A percentile compares a stretch with the other conserved stretches of the same genome.
These are phyloP conservation scores for Drosophila recens DNA, from an alignment of 2,888 invertebrate genomes.

Conservation along the genomic window DNA sequence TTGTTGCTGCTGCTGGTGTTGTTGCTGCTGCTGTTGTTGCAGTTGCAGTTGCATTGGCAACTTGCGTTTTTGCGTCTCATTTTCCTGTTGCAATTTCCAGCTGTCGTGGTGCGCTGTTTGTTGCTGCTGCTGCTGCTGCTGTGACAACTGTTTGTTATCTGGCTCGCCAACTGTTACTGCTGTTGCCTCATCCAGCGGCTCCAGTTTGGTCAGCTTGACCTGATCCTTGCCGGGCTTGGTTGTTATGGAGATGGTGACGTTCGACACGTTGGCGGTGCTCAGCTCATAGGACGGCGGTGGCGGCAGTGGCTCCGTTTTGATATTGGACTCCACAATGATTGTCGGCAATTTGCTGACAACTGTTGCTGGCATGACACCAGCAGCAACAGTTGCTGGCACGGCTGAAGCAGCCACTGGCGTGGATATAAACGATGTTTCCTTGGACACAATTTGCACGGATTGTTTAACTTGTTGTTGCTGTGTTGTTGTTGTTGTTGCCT, in stretches of 20 bases:
- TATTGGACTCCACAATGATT: constrained; percentile 35
- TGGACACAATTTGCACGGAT: constrained; percentile 85
- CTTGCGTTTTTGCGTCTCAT: constrained; percentile 61
- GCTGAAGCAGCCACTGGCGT: constrained; percentile 74
- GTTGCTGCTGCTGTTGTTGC: constrained; percentile 30
- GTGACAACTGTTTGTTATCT: constrained; percentile 44
- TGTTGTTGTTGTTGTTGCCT: constrained; percentile 5
- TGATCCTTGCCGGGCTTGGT: constrained; percentile 63
- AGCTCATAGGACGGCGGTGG: constrained; percentile 58
- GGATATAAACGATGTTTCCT: constrained; percentile 87
- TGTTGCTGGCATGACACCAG: constrained; percentile 16
- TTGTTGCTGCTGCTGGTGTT: constrained; percentile 32
- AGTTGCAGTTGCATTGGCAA: constrained; percentile 23
- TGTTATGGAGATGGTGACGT: constrained; percentile 75
- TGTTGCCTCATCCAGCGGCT: constrained; percentile 25
- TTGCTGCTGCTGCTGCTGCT: constrained; percentile 28
- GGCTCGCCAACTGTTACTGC: constrained; percentile 21
- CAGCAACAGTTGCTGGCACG: constrained; percentile 13
- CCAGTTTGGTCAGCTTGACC: constrained; percentile 40
- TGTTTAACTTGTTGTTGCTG: constrained; percentile 55
- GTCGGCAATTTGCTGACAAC: constrained; percentile 49
- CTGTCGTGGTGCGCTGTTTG: constrained; percentile 37
- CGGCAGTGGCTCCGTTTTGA: constrained; percentile 43
- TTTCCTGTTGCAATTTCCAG: constrained; percentile 54
- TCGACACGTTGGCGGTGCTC: constrained; percentile 58